Base-by-base conservation (phyloP, 2,113 vertebrate genomes). In the Barbus barbus region DNA sequence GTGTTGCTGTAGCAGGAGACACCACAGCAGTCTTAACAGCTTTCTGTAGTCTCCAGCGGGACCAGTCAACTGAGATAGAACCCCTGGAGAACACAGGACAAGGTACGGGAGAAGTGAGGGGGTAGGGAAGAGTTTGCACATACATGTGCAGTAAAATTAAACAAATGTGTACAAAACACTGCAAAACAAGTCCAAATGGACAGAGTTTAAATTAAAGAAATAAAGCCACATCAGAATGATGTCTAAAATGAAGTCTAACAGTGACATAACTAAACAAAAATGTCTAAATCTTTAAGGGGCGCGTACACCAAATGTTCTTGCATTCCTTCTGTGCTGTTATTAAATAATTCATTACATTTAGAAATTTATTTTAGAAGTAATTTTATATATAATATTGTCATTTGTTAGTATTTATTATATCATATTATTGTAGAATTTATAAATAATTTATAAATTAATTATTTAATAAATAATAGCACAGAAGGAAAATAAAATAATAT, bases 21-120 rank as follows among this genome's bases (percentile, higher is more conserved):
- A 80, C 84, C 2, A 41, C 72, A 38, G 69, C 86, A 84, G 73
- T 83, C 84, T 85, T 79, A 71, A 82, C 86, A 86, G 77, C 83
- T 89, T 83, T 82, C n/a, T 33, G 85, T 77, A n/a, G n/a, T n/a
- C n/a, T n/a, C n/a, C n/a, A n/a, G n/a, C n/a, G n/a, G n/a, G n/a
- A n/a, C n/a, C n/a, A 80, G 90, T 84, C 86, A 87, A 89, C 90
- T 90, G 90, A 85, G 88, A 89, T 86, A 84, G 83, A 86, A 31
- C 89, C 92, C 89, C 90, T 69, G 65, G 91, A 83, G 92, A 93
- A 60, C 1, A 73, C 38, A 3, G 56, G 81, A 85, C 84, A 87
- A 53, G 44, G 46, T 36, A 51, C 24, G 65, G 26, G 56, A 65
- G 31, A 85, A 44, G 12, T 38, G 22, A 41, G n/a, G 69, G 53